phyloP scores from a whole-genome alignment of 2,888 invertebrate species.

The Oligia strigilis region DNA sequence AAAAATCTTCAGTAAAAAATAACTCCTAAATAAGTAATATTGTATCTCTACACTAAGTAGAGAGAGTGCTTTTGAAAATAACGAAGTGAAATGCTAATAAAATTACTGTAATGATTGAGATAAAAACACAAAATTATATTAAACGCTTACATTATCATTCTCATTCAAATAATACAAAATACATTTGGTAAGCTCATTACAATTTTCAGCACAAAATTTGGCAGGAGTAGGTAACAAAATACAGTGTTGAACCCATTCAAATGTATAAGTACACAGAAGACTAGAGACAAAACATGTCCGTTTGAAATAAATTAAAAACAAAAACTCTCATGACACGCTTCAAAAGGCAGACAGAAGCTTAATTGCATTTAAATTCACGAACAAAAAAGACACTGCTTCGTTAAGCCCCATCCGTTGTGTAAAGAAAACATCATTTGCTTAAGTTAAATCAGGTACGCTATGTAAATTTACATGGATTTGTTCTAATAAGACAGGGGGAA shows the following conservation, averaged over 20 bases:
- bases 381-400: constrained; percentile 87
- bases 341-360: constrained; percentile 80
- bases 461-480: constrained; percentile 81
- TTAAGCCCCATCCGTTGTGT: constrained; percentile 84
- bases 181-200: constrained; percentile 25
- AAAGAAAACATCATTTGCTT: constrained; percentile 88
- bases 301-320: constrained; percentile 54
- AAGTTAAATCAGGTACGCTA: constrained; percentile 82
- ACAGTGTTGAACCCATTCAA: constrained; percentile 22
- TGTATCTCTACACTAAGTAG: neutral
- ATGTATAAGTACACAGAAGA: constrained; percentile 20
- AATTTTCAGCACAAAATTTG: constrained; percentile 36
- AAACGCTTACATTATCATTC: constrained; percentile 18
- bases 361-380: constrained; percentile 89
- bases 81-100: constrained; percentile 3
- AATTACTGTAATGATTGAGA: constrained; percentile 1
- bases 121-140: constrained; percentile 14
- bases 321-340: constrained; percentile 74
- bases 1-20: neutral
- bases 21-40: neutral
- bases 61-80: constrained; percentile 6
- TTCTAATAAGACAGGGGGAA: constrained; percentile 68
- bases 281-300: constrained; percentile 52
- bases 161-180: constrained; percentile 18
- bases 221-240: constrained; percentile 1